phyloP scores from a whole-genome alignment of 1,140 invertebrate species.

The Drosophila erecta region DNA sequence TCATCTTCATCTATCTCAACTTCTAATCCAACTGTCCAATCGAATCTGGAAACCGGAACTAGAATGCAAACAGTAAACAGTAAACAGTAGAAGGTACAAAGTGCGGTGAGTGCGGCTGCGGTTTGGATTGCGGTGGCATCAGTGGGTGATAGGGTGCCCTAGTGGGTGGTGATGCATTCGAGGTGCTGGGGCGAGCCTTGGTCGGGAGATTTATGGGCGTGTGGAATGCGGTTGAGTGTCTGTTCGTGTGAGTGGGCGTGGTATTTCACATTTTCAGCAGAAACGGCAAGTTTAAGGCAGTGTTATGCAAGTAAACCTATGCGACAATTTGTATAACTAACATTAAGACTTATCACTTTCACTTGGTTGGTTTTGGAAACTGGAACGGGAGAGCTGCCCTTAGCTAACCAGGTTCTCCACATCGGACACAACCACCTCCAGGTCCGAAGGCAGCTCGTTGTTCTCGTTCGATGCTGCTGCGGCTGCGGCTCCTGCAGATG shows the following conservation, averaged over 20 bases:
- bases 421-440: constrained; percentile 83
- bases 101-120: constrained; percentile 78
- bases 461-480: constrained; percentile 29
- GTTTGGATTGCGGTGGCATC: constrained; percentile 52
- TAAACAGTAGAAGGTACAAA: constrained; percentile 77
- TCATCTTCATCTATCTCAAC: neutral
- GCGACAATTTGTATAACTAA: constrained; percentile 82
- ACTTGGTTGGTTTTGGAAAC: constrained; percentile 71
- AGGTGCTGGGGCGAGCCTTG: constrained; percentile 38
- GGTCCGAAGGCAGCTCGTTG: constrained; percentile 76
- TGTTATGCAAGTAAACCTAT: constrained; percentile 73
- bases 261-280: constrained; percentile 79
- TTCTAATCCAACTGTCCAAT: neutral
- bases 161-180: constrained; percentile 17
- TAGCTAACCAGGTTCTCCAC: constrained; percentile 84
- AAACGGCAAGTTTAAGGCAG: constrained; percentile 83
- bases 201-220: constrained; percentile 42
- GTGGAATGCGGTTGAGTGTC: constrained; percentile 13
- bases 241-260: constrained; percentile 54
- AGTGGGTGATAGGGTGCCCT: constrained; percentile 22
- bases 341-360: constrained; percentile 83
- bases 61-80: constrained; percentile 72
- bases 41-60: constrained; percentile 2
- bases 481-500: constrained; percentile 17
- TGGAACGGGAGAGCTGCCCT: constrained; percentile 46